phyloP scores from a whole-genome alignment of 2,113 vertebrate species.

The Cyrtonyx montezumae region DNA sequence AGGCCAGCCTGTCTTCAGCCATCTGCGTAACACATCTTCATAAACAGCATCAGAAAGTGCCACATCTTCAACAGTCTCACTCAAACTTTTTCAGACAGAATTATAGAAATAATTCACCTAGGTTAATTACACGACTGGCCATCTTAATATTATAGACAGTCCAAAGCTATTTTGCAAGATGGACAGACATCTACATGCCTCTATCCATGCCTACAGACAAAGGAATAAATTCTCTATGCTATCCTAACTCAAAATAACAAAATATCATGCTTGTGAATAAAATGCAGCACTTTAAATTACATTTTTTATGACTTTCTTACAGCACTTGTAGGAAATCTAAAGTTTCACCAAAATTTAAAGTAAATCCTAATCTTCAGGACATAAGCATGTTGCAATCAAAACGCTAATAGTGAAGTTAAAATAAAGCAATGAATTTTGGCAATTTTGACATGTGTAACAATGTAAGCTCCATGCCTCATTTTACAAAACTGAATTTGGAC shows the following conservation, averaged over 20 bases:
- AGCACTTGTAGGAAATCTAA: background rate
- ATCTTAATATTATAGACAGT: background rate
- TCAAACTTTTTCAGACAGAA: background rate
- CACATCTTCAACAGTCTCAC: background rate
- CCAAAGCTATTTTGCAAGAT: background rate
- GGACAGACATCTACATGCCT: background rate
- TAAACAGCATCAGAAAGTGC: background rate
- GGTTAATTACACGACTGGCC: background rate
- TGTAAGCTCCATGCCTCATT: background rate
- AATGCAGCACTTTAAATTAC: background rate
- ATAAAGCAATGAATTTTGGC: background rate
- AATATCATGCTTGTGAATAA: background rate
- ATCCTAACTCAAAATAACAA: background rate
- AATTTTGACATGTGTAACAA: background rate
- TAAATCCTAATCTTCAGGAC: background rate
- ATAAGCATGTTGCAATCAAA: background rate
- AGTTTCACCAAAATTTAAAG: background rate
- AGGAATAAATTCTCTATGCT: background rate
- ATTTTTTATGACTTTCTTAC: background rate
- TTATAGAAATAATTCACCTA: background rate
- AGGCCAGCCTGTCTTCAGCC: background rate
- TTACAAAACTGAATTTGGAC: background rate
- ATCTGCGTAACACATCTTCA: background rate
- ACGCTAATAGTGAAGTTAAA: background rate
- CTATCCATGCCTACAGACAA: background rate